Percentiles rank a stretch among this genome's conserved stretches.
Evolutionary conservation across 2,888 invertebrate genomes (phyloP).

Genomic region (Amblyteles armatorius): DNA sequence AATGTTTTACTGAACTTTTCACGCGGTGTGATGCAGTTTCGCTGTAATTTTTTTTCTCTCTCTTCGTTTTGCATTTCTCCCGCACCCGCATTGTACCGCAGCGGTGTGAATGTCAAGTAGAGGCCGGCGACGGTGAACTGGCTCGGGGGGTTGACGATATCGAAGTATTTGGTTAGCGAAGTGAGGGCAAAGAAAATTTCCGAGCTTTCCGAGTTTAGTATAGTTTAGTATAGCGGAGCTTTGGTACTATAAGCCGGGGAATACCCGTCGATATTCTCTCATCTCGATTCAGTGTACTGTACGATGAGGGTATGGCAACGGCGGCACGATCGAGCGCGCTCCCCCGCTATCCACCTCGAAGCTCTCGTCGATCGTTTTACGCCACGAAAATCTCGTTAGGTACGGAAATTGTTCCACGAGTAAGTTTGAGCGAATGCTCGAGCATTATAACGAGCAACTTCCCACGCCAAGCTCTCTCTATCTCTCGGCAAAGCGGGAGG

Average conservation of each 20-base stretch:
- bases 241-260: conserved; percentile 7
- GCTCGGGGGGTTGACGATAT: conserved; percentile 10
- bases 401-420: conserved; percentile 65
- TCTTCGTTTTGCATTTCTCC: background rate
- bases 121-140: background rate
- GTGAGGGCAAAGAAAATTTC: conserved; percentile 29
- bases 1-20: background rate
- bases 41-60: background rate
- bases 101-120: background rate
- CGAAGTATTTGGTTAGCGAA: conserved; percentile 47
- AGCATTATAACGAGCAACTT: conserved; percentile 68
- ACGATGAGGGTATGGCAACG: conserved; percentile 5
- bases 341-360: conserved; percentile 19
- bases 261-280: conserved; percentile 52
- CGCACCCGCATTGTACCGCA: background rate
- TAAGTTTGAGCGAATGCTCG: conserved; percentile 65
- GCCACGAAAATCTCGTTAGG: conserved; percentile 67
- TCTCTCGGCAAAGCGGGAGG: background rate
- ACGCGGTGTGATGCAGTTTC: background rate
- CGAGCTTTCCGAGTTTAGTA: conserved; percentile 30
- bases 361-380: conserved; percentile 63
- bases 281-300: conserved; percentile 42
- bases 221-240: background rate
- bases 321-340: conserved; percentile 42
- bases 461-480: conserved; percentile 29